Base-by-base conservation (phyloP, 2,888 invertebrate species). In the Spodoptera picta region DNA sequence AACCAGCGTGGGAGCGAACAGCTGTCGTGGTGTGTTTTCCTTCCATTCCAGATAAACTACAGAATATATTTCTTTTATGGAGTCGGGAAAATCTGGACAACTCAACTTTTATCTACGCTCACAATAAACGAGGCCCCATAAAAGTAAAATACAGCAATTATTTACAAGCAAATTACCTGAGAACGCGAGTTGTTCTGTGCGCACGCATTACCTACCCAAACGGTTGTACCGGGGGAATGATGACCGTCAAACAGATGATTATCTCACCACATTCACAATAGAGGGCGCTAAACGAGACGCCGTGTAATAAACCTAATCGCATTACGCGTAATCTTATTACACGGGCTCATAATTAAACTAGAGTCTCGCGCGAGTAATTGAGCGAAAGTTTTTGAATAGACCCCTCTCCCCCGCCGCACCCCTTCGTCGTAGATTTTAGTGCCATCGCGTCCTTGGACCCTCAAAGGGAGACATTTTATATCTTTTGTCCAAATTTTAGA, bases 361-460 rank as follows among this genome's bases (percentile, higher is more conserved):
- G 70, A 76, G 75, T 74, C 74, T 73, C 73, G 66, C 65, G 69
- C 76, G 74, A 73, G 80, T 78, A 77, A 83, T 82, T 77, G 80
- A 73, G 76, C 69, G 75, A 78, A 82, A 79, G 77, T 83, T 83
- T 83, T 80, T 79, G 83, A 82, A 83, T 77, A 74, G 69, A 49
- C 61, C 64, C 54, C 56, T 46, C 47, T 11, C 43, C 50, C 6
- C 24, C 19, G 2, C 43, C 51, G n/a, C 43, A 54, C 55, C 69
- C 50, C 36, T 44, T 48, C 14, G 42, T 50, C 56, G 77, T 69
- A 73, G 69, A 69, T 68, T 70, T 72, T 72, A 76, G 77, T 73
- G 68, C 46, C 69, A 49, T 65, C 60, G 67, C 57, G 66, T 64
- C 71, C 71, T 69, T 61, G 73, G 69, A 65, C 70, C 67, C 64